phyloP scores from a whole-genome alignment of 2,797 vertebrate species.

The Atherinosoma microstoma region DNA sequence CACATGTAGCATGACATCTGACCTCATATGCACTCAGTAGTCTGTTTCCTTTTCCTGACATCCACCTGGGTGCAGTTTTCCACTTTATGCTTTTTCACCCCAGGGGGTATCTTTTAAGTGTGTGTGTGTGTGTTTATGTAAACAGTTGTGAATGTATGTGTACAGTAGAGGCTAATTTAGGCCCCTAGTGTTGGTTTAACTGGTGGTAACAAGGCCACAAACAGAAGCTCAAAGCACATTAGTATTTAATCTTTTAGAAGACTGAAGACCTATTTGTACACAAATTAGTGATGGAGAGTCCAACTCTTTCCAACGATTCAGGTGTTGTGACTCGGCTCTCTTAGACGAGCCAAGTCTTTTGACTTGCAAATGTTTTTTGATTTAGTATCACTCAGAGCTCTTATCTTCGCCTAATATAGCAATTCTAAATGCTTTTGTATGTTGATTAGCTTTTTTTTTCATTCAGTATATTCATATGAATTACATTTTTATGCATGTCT shows the following conservation, averaged over 20 bases:
- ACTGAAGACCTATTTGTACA: slow-evolving; percentile 3
- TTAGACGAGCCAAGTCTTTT: not conserved
- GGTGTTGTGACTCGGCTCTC: not conserved
- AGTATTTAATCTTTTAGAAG: slow-evolving; percentile 21
- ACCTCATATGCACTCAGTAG: slow-evolving; percentile 55
- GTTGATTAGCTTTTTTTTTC: not conserved
- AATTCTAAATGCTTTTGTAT: not conserved
- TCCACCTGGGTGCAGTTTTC: slow-evolving; percentile 76
- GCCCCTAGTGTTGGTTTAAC: slow-evolving; percentile 33
- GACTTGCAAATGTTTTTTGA: not conserved
- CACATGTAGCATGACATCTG: slow-evolving; percentile 59
- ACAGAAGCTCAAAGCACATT: slow-evolving; percentile 55
- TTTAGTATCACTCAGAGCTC: not conserved
- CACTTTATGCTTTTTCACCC: slow-evolving; percentile 49
- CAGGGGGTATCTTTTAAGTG: slow-evolving; percentile 16
- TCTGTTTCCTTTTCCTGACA: slow-evolving; percentile 63
- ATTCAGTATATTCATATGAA: too few species aligned
- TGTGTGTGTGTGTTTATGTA: slow-evolving; percentile 16
- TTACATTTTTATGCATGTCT: too few species aligned
- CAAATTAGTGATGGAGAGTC: not conserved
- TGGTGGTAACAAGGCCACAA: slow-evolving; percentile 36
- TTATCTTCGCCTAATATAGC: not conserved
- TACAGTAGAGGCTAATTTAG: slow-evolving; percentile 1
- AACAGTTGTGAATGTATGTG: slow-evolving; percentile 16
- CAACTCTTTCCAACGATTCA: not conserved